phyloP scores from a whole-genome alignment of 2,888 invertebrate genomes.

The Callinectes sapidus region DNA sequence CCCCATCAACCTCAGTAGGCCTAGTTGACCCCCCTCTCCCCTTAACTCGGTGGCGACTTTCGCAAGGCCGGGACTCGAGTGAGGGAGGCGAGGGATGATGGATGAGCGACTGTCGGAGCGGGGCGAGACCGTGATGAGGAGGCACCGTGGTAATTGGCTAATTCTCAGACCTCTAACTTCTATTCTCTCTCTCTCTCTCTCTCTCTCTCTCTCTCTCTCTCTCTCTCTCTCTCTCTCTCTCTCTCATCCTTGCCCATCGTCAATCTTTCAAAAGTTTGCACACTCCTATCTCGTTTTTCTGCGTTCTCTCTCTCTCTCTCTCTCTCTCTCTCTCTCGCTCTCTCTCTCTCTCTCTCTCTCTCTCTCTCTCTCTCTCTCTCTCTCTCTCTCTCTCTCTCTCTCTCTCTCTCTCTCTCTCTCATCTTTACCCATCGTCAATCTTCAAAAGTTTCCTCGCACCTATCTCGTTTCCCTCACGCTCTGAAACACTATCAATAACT shows the following conservation, averaged over 20 bases:
- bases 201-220: constrained; percentile 31
- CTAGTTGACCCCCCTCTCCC: neutral
- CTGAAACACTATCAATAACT: constrained; percentile 1
- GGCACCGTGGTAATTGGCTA: constrained; percentile 10
- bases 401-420: constrained; percentile 12
- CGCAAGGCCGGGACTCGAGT: constrained; percentile 9
- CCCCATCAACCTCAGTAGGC: neutral
- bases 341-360: too few relatives aligned
- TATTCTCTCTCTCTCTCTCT: constrained; percentile 24
- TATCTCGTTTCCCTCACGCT: neutral
- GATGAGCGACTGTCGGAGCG: constrained; percentile 9
- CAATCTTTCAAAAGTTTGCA: neutral
- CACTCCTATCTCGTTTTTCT: neutral
- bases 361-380: constrained; percentile 32
- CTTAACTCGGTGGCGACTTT: neutral
- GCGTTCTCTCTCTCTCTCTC: neutral
- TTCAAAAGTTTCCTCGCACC: neutral
- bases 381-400: neutral
- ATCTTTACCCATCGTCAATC: neutral
- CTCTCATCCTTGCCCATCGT: neutral
- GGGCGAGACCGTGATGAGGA: neutral
- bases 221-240: neutral
- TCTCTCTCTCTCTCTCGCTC: neutral
- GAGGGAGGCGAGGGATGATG: constrained; percentile 7
- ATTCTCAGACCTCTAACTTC: neutral